A percentile compares a stretch with the other conserved stretches of the same genome.
Evolutionary conservation across 2,113 vertebrate genomes (phyloP).

Genomic region (Progne subis): DNA sequence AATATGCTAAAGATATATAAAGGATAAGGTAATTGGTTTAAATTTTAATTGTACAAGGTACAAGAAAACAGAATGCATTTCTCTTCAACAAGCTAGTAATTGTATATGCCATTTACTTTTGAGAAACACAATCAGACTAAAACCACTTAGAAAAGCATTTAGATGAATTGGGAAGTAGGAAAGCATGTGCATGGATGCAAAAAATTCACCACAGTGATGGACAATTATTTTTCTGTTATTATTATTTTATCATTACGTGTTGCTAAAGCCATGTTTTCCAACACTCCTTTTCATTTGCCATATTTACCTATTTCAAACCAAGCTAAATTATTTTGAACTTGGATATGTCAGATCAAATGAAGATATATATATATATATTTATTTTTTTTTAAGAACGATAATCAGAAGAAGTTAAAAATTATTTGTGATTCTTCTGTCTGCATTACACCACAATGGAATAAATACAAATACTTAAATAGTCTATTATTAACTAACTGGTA

Average conservation of each 20-base stretch:
- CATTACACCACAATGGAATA: not conserved
- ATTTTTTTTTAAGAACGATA: not conserved
- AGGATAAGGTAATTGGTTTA: not conserved
- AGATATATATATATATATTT: not conserved
- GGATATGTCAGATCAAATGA: not conserved
- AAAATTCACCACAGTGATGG: not conserved
- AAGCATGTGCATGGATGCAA: not conserved
- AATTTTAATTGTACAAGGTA: not conserved
- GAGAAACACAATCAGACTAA: not conserved
- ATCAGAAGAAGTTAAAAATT: not conserved
- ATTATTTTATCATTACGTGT: not conserved
- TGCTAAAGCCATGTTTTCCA: not conserved
- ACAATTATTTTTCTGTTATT: not conserved
- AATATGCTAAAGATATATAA: not conserved
- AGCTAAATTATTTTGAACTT: not conserved
- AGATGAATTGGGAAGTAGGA: not conserved
- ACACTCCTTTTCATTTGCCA: not conserved
- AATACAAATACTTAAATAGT: slow-evolving; percentile 30
- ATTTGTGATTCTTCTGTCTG: not conserved
- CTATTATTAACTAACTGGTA: not conserved
- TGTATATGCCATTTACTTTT: not conserved
- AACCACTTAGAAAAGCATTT: not conserved
- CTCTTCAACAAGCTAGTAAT: not conserved
- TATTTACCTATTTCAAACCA: not conserved
- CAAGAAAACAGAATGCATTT: not conserved